phyloP scores from a whole-genome alignment of 2,797 vertebrate genomes.

The Urocyon cinereoargenteus region DNA sequence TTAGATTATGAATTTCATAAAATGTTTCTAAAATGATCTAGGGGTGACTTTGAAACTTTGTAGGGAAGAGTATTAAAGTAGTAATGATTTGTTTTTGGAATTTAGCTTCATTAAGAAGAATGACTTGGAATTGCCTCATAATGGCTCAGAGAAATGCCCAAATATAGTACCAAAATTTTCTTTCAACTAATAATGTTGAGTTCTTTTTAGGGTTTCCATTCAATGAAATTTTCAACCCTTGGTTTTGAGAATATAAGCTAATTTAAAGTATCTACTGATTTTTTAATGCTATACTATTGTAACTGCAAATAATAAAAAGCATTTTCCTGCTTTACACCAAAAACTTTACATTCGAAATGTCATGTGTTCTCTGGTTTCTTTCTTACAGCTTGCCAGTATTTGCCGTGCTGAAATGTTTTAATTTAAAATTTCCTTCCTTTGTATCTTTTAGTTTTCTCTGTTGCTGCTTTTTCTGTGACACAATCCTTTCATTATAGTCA shows the following conservation, averaged over 20 bases:
- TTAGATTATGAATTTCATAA: slow-evolving; percentile 45
- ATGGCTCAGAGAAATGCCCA: slow-evolving; percentile 58
- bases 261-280: slow-evolving; percentile 81
- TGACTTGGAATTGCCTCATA: slow-evolving; percentile 19
- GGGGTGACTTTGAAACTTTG: slow-evolving; percentile 55
- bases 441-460: slow-evolving; percentile 92
- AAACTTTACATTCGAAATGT: slow-evolving; percentile 85
- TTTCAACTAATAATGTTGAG: slow-evolving; percentile 55
- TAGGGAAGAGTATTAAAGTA: slow-evolving; percentile 52
- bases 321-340: slow-evolving; percentile 87
- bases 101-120: slow-evolving; percentile 65
- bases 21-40: slow-evolving; percentile 22
- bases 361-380: slow-evolving; percentile 88
- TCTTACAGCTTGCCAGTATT: slow-evolving; percentile 91
- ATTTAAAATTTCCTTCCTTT: slow-evolving; percentile 90
- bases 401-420: slow-evolving; percentile 91
- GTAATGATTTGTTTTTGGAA: slow-evolving; percentile 63
- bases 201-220: slow-evolving; percentile 66
- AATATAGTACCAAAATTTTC: slow-evolving; percentile 13
- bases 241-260: slow-evolving; percentile 80
- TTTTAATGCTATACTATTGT: slow-evolving; percentile 84
- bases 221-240: slow-evolving; percentile 81
- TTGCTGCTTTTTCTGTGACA: slow-evolving; percentile 92
- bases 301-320: slow-evolving; percentile 81
- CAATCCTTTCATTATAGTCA: slow-evolving; percentile 91